Conservation (phyloP, 2,888 invertebrate genomes). For the Volucella zonaria region DNA sequence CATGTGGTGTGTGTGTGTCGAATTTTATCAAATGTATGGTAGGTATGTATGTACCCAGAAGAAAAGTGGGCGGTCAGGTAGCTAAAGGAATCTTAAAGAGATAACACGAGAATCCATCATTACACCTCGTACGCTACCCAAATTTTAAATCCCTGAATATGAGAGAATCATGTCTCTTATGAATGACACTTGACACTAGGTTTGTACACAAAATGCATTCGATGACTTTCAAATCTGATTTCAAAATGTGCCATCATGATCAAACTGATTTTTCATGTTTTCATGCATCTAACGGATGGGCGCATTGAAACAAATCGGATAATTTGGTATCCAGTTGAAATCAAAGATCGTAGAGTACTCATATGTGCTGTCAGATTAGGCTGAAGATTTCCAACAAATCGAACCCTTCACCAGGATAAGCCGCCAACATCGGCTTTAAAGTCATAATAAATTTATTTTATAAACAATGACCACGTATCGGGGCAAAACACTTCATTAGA, state of each 20-base stretch:
- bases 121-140: conserved; percentile 46
- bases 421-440: conserved; percentile 40
- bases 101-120: conserved; percentile 66
- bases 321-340: conserved; percentile 47
- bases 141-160: conserved; percentile 53
- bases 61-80: conserved; percentile 71
- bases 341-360: conserved; percentile 35
- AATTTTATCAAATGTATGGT: conserved; percentile 52
- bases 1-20: conserved; percentile 24
- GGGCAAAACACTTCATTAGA: conserved; percentile 69
- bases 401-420: conserved; percentile 53
- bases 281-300: conserved; percentile 61
- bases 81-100: conserved; percentile 50
- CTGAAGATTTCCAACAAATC: conserved; percentile 8
- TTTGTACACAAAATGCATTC: conserved; percentile 66
- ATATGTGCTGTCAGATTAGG: conserved; percentile 59
- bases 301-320: conserved; percentile 68
- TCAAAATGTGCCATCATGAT: conserved; percentile 50
- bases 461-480: conserved; percentile 60
- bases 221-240: conserved; percentile 34
- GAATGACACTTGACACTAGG: conserved; percentile 71
- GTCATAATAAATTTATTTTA: conserved; percentile 61
- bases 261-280: conserved; percentile 60
- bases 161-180: conserved; percentile 69
- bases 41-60: conserved; percentile 7